Conservation (phyloP, 2,888 invertebrate genomes). For the Mythimna albipuncta region DNA sequence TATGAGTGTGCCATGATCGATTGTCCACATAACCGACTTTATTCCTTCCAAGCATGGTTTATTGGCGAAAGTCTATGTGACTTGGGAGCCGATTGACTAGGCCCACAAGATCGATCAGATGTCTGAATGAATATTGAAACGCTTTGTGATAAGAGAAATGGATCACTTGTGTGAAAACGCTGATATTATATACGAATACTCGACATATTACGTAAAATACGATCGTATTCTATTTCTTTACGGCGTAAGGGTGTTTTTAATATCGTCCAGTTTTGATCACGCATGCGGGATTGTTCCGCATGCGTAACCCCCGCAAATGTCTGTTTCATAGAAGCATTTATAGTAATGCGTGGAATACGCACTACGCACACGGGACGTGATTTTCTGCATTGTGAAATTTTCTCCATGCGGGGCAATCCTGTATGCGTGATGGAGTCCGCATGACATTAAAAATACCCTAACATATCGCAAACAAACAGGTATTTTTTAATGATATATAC, state of each 20-base stretch:
- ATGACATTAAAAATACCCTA: too few species aligned
- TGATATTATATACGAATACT: conserved; percentile 23
- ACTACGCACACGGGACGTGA: too few species aligned
- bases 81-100: conserved; percentile 53
- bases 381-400: too few species aligned
- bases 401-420: too few species aligned
- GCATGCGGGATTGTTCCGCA: too few species aligned
- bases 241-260: not conserved
- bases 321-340: too few species aligned
- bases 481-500: too few species aligned
- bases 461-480: not conserved
- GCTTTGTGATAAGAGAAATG: conserved; percentile 49
- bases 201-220: not conserved
- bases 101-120: conserved; percentile 51
- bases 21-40: conserved; percentile 49
- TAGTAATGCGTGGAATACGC: too few species aligned
- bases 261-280: too few species aligned
- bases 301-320: too few species aligned
- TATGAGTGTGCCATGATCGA: conserved; percentile 58
- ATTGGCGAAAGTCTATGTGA: conserved; percentile 58
- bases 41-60: conserved; percentile 55
- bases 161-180: conserved; percentile 37
- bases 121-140: conserved; percentile 56
- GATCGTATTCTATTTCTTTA: conserved; percentile 12
- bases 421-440: too few species aligned